A percentile compares a stretch with the other conserved stretches of the same genome.
Conservation (phyloP, 2,888 invertebrate genomes). For the Mesoligia furuncula region DNA sequence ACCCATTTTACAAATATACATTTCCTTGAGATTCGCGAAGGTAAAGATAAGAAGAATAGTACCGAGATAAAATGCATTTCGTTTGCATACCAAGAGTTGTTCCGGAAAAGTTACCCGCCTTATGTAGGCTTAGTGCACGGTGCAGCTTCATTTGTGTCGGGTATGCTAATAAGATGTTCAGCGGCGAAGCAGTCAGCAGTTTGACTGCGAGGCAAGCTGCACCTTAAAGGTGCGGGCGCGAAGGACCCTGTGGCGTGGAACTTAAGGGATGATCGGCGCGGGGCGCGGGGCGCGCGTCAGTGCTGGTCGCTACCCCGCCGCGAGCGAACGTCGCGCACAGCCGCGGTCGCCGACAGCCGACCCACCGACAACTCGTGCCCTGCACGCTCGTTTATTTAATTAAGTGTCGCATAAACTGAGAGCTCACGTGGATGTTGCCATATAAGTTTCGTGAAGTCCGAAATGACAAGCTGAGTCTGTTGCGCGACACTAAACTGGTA, state of each 20-base stretch:
- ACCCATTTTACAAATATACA: constrained; percentile 38
- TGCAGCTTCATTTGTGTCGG: constrained; percentile 84
- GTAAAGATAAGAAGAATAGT: constrained; percentile 57
- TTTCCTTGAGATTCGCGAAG: constrained; percentile 34
- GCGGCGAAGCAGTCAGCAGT: constrained; percentile 83
- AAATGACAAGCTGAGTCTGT: constrained; percentile 74
- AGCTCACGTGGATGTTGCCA: constrained; percentile 80
- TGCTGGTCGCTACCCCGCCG: constrained; percentile 84
- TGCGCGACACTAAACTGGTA: constrained; percentile 78
- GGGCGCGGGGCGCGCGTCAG: constrained; percentile 82
- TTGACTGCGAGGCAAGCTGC: constrained; percentile 77
- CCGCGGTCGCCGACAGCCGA: constrained; percentile 65
- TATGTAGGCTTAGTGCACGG: constrained; percentile 67
- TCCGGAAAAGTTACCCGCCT: constrained; percentile 66
- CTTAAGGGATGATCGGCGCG: constrained; percentile 79
- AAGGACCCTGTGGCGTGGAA: constrained; percentile 76
- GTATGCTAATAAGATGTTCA: constrained; percentile 84
- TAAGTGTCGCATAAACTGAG: constrained; percentile 86
- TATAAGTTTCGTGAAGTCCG: constrained; percentile 74
- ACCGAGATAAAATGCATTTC: constrained; percentile 63
- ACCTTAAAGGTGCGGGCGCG: constrained; percentile 79
- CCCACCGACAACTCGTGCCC: constrained; percentile 66
- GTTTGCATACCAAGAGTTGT: constrained; percentile 65
- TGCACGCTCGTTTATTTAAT: constrained; percentile 82
- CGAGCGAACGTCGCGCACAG: constrained; percentile 80